A percentile compares a stretch with the other conserved stretches of the same genome.
phyloP scores from a whole-genome alignment of 1,140 invertebrate genomes.

The Aphaenogaster rudis region DNA sequence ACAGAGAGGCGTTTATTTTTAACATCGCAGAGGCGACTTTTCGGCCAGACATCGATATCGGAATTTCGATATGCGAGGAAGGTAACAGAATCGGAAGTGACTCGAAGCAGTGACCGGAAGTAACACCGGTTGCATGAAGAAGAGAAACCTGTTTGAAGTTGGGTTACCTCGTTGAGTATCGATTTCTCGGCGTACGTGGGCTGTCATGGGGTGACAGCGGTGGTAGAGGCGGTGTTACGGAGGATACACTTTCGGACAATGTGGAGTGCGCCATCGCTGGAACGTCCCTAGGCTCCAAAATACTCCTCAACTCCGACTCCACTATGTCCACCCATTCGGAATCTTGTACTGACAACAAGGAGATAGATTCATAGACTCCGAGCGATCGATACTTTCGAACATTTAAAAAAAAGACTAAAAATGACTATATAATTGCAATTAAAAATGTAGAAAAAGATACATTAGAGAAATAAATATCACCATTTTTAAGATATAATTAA shows the following conservation, averaged over 20 bases:
- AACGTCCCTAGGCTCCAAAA: constrained; percentile 90
- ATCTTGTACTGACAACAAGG: constrained; percentile 88
- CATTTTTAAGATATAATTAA: neutral
- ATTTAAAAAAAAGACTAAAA: neutral
- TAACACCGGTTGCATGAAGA: constrained; percentile 66
- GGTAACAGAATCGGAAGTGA: constrained; percentile 68
- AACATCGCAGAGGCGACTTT: constrained; percentile 3
- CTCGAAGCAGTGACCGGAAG: constrained; percentile 65
- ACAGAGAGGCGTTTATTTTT: constrained; percentile 40
- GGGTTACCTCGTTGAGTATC: constrained; percentile 80
- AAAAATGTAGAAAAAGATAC: neutral
- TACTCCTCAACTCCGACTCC: constrained; percentile 92
- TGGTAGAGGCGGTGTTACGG: constrained; percentile 92
- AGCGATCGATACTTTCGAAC: neutral
- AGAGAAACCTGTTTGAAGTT: constrained; percentile 69
- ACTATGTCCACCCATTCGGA: constrained; percentile 95
- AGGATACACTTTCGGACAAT: constrained; percentile 90
- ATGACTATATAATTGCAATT: neutral
- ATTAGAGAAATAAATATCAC: neutral
- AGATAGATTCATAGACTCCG: neutral
- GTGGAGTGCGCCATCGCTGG: constrained; percentile 87
- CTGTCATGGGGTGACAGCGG: constrained; percentile 90
- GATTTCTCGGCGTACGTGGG: constrained; percentile 84
- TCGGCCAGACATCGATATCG: constrained; percentile 57
- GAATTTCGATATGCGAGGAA: constrained; percentile 44